Evolutionary conservation across 2,888 invertebrate species (phyloP).

Genomic region (Hylaea fasciaria): DNA sequence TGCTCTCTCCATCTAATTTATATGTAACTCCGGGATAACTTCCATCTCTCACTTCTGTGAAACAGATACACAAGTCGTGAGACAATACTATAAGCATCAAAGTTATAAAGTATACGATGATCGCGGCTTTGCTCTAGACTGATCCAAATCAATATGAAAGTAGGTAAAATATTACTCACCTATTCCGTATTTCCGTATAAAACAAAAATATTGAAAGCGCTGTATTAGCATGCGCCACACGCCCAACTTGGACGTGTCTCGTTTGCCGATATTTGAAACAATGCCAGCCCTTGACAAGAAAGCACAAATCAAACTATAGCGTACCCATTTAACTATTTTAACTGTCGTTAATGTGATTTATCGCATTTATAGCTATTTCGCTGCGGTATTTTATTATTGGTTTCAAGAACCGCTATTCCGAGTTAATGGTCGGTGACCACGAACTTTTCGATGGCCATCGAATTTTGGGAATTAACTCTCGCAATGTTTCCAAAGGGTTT

Average conservation of each 20-base stretch:
- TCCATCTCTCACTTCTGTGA: too few species aligned
- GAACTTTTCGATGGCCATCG: constrained; percentile 44
- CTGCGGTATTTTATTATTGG: constrained; percentile 57
- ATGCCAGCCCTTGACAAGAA: constrained; percentile 71
- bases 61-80: too few species aligned
- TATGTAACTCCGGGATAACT: too few species aligned
- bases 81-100: too few species aligned
- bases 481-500: constrained; percentile 31
- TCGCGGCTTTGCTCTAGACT: too few species aligned
- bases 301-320: constrained; percentile 73
- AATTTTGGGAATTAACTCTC: constrained; percentile 35
- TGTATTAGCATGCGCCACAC: constrained; percentile 69
- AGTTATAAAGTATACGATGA: too few species aligned
- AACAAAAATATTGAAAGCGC: constrained; percentile 74
- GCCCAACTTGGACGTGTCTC: constrained; percentile 67
- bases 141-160: constrained; percentile 42
- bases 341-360: constrained; percentile 60
- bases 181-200: constrained; percentile 49
- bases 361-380: constrained; percentile 45
- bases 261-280: constrained; percentile 77
- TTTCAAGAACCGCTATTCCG: constrained; percentile 52
- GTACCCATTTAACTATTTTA: constrained; percentile 61
- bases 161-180: constrained; percentile 53
- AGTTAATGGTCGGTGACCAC: constrained; percentile 57
- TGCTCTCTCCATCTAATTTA: too few species aligned